A percentile compares a stretch with the other conserved stretches of the same genome.
These are phyloP conservation scores for Octodonta nipae DNA, from an alignment of 2,888 invertebrate genomes.

Conservation along the genomic window DNA sequence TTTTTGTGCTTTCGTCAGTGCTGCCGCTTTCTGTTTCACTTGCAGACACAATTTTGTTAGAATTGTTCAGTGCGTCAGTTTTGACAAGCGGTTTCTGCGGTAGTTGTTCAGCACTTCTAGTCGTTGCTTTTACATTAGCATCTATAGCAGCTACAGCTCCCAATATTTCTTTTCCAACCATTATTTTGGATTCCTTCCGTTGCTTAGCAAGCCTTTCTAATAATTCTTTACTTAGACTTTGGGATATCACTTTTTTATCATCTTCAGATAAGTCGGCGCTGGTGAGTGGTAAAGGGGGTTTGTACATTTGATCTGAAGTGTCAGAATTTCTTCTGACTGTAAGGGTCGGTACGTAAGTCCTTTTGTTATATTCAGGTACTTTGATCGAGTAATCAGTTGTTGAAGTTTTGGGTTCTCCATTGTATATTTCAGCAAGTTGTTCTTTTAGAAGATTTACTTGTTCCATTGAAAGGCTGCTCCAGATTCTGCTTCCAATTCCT, in stretches of 20 bases:
- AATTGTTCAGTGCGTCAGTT: slow-evolving; percentile 25
- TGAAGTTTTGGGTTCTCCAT: slow-evolving; percentile 37
- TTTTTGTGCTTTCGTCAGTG: slow-evolving; percentile 53
- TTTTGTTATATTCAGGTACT: slow-evolving; percentile 34
- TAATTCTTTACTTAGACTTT: slow-evolving; percentile 60
- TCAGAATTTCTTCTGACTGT: slow-evolving; percentile 38
- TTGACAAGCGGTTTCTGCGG: slow-evolving; percentile 29
- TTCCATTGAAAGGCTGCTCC: slow-evolving; percentile 73
- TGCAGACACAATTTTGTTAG: slow-evolving; percentile 38
- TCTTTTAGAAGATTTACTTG: slow-evolving; percentile 68
- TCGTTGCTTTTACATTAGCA: slow-evolving; percentile 25
- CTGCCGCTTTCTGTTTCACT: slow-evolving; percentile 61
- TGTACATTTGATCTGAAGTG: slow-evolving; percentile 12
- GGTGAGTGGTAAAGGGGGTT: slow-evolving; percentile 28
- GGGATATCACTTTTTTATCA: slow-evolving; percentile 60
- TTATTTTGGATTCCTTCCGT: slow-evolving; percentile 24
- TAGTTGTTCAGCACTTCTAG: slow-evolving; percentile 16
- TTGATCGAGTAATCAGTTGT: slow-evolving; percentile 49
- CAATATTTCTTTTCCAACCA: slow-evolving; percentile 45
- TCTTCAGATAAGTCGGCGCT: slow-evolving; percentile 45
- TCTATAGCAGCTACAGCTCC: slow-evolving; percentile 46
- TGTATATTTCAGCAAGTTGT: slow-evolving; percentile 71
- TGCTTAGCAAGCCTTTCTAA: slow-evolving; percentile 46
- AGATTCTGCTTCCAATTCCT: slow-evolving; percentile 62
- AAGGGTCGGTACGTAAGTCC: slow-evolving; percentile 20